phyloP scores from a whole-genome alignment of 2,888 invertebrate species.

The Pristionchus entomophagus region DNA sequence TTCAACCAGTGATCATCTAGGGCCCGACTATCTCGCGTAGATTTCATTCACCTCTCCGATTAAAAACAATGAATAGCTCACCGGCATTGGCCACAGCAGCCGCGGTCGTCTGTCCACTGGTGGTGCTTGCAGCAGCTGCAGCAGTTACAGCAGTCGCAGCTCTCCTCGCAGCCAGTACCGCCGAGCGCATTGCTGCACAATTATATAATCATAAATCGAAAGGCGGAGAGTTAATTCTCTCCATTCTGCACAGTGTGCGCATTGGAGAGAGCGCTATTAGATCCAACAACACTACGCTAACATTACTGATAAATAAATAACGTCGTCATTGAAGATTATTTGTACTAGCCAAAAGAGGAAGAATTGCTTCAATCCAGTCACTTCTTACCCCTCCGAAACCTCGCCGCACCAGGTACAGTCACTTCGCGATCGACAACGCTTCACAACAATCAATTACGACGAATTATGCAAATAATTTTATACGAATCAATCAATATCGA shows the following conservation, averaged over 20 bases:
- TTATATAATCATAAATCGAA: too few relatives aligned
- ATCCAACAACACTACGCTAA: too few relatives aligned
- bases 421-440: neutral
- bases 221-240: too few relatives aligned
- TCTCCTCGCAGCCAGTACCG: neutral
- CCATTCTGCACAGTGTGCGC: too few relatives aligned
- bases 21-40: too few relatives aligned
- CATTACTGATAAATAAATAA: too few relatives aligned
- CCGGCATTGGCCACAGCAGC: neutral
- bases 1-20: too few relatives aligned
- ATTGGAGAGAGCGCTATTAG: too few relatives aligned
- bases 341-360: too few relatives aligned
- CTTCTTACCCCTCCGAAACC: neutral
- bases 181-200: constrained; percentile 19
- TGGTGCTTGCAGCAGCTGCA: neutral
- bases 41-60: too few relatives aligned
- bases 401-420: neutral
- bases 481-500: constrained; percentile 12
- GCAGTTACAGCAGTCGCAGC: constrained; percentile 37
- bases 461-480: neutral
- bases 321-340: too few relatives aligned
- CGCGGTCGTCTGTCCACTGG: neutral
- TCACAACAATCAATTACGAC: neutral
- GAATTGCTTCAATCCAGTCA: neutral
- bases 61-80: too few relatives aligned